These are phyloP conservation scores for Carettochelys insculpta DNA, from an alignment of 2,113 vertebrate genomes.

Conservation along the genomic window DNA sequence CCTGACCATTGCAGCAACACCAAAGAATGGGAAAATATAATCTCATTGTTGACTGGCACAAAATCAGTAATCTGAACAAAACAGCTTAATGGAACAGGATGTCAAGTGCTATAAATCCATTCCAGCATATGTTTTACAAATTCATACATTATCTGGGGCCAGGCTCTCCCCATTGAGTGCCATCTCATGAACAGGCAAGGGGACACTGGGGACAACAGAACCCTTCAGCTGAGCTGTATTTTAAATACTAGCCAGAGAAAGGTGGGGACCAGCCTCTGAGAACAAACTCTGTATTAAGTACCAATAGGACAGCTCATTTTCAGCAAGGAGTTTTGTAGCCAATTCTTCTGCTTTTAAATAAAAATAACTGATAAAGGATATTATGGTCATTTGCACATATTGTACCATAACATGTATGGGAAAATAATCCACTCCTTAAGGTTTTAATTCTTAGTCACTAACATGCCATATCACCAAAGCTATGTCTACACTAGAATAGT, in stretches of 20 bases:
- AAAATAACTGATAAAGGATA: background rate
- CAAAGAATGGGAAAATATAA: background rate
- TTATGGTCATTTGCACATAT: background rate
- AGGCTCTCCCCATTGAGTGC: accelerated
- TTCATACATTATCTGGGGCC: background rate
- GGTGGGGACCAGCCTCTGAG: conserved; percentile 7
- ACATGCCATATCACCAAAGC: background rate
- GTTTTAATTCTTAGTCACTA: background rate
- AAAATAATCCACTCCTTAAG: background rate
- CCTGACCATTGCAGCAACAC: background rate
- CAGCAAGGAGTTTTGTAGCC: background rate
- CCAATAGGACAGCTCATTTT: background rate
- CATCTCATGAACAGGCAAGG: background rate
- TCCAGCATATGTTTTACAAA: background rate
- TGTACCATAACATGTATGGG: background rate
- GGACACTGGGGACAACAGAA: background rate
- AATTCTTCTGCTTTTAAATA: conserved; percentile 2
- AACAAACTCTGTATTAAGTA: conserved; percentile 1
- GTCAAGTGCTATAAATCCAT: background rate
- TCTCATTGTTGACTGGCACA: background rate
- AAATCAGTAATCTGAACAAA: background rate
- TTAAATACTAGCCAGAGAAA: background rate
- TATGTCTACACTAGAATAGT: no score
- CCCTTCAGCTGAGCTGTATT: background rate
- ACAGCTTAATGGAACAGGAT: background rate